Base-by-base conservation (phyloP, 1,140 invertebrate genomes). In the Orius insidiosus region DNA sequence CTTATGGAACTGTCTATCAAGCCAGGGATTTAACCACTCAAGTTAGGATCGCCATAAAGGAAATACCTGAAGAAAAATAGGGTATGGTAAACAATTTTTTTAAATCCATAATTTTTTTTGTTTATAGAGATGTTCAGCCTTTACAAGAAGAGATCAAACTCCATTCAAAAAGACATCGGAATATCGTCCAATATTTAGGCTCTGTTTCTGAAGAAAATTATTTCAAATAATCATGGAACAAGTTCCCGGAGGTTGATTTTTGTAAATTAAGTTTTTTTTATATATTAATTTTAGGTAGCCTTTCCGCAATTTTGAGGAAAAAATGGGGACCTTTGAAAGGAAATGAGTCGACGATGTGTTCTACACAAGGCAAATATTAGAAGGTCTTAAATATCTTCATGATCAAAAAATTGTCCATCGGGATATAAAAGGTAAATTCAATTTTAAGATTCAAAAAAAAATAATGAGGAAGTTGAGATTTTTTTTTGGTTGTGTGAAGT, bases 171-270 rank as follows among this genome's bases (percentile, higher is more conserved):
- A 69, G 86, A 1, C 94, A 99, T 63, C 70, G 86, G 54, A 98
- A 99, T 67, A 99, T 99, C 59, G 95, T 99, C 0, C 87, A 89
- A 60, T 98, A 98, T 63, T 70, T 97, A 19, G 95, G 94, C 0
- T 97, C 92, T 24, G 72, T 89, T 32, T 90, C 86, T 50, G 90
- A 96, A 62, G 80, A 90, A 63, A 90, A 89, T 34, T 88, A 73
- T 60, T 94, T 92, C 58, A 97, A 98, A 98, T 99, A 55, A 94
- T 98, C 60, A 98, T 99, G 95, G 95, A 99, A 62, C 88, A 96
- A 72, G 94, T 90, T 32, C 80, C 80, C 30, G 81, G 81, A 69
- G 80, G 76, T 75, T 57, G 18, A n/a, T n/a, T n/a, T n/a, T n/a
- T n/a, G n/a, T n/a, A n/a, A n/a, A n/a, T n/a, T n/a, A n/a, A n/a